Conservation (phyloP, 1,140 invertebrate genomes). For the Nephila pilipes region DNA sequence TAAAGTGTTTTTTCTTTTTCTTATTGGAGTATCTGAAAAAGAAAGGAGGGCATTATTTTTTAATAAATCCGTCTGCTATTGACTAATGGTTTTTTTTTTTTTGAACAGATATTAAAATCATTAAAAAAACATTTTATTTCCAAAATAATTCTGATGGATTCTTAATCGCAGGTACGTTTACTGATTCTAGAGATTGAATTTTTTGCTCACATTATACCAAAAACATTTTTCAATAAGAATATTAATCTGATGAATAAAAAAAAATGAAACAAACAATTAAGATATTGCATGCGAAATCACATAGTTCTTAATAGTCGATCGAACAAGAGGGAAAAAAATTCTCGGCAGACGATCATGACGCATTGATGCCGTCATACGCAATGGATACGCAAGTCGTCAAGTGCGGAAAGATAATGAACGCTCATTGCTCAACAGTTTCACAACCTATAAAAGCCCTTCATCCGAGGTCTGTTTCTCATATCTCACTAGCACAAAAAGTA, state of each 20-base stretch:
- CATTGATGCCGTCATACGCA: not conserved
- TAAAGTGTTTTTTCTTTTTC: too few relatives aligned
- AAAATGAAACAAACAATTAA: not conserved
- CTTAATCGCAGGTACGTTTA: not conserved
- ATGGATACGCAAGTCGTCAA: not conserved
- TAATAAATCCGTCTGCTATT: too few relatives aligned
- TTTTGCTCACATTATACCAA: not conserved
- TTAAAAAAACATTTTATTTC: too few relatives aligned
- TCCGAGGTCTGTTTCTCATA: too few relatives aligned
- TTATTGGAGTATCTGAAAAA: too few relatives aligned
- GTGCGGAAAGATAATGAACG: not conserved
- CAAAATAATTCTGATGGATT: too few relatives aligned
- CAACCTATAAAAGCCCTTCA: not conserved
- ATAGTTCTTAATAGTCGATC: not conserved
- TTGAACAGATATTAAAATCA: too few relatives aligned
- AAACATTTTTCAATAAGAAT: not conserved
- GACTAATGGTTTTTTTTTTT: too few relatives aligned
- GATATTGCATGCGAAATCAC: not conserved
- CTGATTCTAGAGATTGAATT: not conserved
- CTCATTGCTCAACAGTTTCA: not conserved
- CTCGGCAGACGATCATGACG: not conserved
- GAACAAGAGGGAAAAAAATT: not conserved
- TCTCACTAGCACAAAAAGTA: not conserved
- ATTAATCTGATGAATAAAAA: not conserved
- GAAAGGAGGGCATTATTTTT: too few relatives aligned